Evolutionary conservation across 2,113 vertebrate species (phyloP).

Genomic region (Acrocephalus arundinaceus): DNA sequence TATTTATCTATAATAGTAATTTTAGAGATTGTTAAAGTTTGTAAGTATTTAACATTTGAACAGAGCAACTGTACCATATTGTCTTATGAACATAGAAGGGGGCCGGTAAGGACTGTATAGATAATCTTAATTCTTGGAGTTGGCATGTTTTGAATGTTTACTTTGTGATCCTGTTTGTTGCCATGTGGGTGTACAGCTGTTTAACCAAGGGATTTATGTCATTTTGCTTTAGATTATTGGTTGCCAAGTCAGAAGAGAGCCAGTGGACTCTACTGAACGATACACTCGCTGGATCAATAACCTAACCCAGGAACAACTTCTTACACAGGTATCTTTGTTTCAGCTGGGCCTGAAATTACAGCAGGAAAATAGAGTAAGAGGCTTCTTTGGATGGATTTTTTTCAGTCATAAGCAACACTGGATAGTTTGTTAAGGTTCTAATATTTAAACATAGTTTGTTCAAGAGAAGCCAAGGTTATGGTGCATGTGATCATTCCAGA

Average conservation of each 20-base stretch:
- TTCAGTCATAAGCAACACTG: background rate
- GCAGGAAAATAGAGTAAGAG: background rate
- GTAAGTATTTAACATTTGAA: background rate
- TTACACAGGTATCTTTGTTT: slow-evolving; percentile 83
- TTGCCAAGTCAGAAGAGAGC: slow-evolving; percentile 84
- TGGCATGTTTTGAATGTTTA: background rate
- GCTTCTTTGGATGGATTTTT: background rate
- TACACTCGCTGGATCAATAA: slow-evolving; percentile 95
- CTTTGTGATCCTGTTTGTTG: background rate
- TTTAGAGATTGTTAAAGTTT: background rate
- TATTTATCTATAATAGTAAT: no score
- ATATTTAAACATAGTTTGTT: background rate
- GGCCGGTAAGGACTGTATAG: background rate
- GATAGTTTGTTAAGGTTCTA: background rate
- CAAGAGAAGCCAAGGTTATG: background rate
- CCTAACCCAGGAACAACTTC: slow-evolving; percentile 82
- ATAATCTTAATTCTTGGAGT: background rate
- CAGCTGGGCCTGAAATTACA: background rate
- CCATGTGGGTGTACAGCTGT: background rate
- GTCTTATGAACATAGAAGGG: background rate
- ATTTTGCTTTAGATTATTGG: slow-evolving; percentile 84
- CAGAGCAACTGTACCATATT: background rate
- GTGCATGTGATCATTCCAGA: background rate
- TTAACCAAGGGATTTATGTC: background rate
- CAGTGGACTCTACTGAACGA: slow-evolving; percentile 86